These are phyloP conservation scores for Nezara viridula DNA, from an alignment of 2,888 invertebrate genomes.

Conservation along the genomic window DNA sequence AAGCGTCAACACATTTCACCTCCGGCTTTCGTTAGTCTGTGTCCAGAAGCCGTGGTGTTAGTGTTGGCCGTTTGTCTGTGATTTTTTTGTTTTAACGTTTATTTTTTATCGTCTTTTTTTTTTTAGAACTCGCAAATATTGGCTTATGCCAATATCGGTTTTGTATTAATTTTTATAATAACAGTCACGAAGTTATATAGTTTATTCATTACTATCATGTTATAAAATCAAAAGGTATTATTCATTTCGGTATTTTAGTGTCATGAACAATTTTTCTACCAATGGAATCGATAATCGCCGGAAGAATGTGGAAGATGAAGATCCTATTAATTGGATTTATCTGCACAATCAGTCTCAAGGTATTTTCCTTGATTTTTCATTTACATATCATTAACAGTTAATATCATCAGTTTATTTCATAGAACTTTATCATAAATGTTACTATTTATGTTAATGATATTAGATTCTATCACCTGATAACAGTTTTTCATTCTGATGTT, in stretches of 20 bases:
- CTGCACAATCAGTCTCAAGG: conserved; percentile 23
- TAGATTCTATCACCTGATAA: background rate
- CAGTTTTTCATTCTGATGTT: background rate
- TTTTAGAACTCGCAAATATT: background rate
- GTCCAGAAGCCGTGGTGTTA: conserved; percentile 9
- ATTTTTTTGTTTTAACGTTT: conserved; percentile 35
- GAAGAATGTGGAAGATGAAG: conserved; percentile 19
- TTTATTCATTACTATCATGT: background rate
- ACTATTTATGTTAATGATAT: no score
- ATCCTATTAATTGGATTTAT: conserved; percentile 22
- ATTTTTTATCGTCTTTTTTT: background rate
- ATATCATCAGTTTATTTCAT: background rate
- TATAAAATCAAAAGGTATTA: background rate
- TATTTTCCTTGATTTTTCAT: background rate
- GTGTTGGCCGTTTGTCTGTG: background rate
- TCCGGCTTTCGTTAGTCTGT: conserved; percentile 51
- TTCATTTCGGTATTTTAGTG: conserved; percentile 18
- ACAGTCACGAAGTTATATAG: background rate
- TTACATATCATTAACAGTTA: background rate
- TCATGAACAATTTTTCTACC: conserved; percentile 4
- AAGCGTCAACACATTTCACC: conserved; percentile 47
- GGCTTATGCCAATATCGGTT: background rate
- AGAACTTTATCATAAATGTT: no score
- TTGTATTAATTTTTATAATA: background rate
- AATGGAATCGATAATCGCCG: conserved; percentile 15